phyloP scores from a whole-genome alignment of 2,797 vertebrate genomes.

The Pipistrellus pipistrellus region DNA sequence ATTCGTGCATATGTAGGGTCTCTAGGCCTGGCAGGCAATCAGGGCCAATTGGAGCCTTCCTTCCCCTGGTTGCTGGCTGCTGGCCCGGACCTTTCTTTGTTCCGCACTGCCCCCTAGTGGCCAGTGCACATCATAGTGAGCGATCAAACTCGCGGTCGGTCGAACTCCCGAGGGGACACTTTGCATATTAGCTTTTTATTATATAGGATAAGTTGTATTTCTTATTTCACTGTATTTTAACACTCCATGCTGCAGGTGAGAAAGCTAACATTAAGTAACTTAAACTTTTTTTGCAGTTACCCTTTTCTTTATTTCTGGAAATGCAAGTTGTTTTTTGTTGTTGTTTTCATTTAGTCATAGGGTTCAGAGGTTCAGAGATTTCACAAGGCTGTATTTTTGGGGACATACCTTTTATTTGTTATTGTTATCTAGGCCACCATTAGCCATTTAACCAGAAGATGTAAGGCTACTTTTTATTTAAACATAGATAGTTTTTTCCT shows the following conservation, averaged over 20 bases:
- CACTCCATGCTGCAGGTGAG: neutral
- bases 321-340: neutral
- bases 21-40: no score
- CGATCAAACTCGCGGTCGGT: accelerated
- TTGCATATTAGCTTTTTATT: no score
- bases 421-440: neutral
- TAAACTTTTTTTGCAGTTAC: neutral
- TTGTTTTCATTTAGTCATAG: neutral
- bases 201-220: neutral
- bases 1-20: no score
- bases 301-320: conserved; percentile 18
- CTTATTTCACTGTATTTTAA: neutral
- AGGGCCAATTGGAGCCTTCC: no score
- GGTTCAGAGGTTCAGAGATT: neutral
- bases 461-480: neutral
- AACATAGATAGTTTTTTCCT: neutral
- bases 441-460: neutral
- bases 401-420: neutral
- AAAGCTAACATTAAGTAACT: neutral
- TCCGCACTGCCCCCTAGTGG: no score
- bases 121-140: no score
- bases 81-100: no score
- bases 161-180: no score
- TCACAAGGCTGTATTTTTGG: neutral
- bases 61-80: no score